Percentiles rank a stretch among this genome's conserved stretches.
These are phyloP conservation scores for Nettapus auritus DNA, from an alignment of 2,113 vertebrate species.

Conservation along the genomic window DNA sequence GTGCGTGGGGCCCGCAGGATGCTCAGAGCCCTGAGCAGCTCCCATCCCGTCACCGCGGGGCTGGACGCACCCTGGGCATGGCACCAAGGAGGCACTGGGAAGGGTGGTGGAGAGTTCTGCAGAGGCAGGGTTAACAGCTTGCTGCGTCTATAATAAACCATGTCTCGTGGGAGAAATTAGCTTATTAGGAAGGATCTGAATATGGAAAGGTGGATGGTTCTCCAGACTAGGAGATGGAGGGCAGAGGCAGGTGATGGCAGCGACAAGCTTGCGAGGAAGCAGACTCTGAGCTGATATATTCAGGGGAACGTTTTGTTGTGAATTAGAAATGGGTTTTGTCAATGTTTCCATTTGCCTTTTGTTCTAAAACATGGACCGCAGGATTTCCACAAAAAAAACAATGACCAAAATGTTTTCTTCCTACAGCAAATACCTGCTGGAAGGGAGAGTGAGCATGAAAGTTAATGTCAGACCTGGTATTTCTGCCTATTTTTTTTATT, in stretches of 20 bases:
- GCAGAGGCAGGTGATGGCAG: rapidly evolving
- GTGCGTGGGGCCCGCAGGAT: background rate
- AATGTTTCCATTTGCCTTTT: background rate
- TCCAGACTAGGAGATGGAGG: background rate
- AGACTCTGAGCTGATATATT: rapidly evolving
- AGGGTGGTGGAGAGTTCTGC: background rate
- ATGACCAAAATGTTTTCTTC: too few species aligned
- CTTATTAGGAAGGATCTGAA: rapidly evolving
- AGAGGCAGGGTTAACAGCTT: background rate
- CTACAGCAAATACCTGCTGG: rapidly evolving
- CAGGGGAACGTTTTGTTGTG: background rate
- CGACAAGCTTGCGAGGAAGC: rapidly evolving
- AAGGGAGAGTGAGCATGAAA: background rate
- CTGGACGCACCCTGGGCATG: background rate
- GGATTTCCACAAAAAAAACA: background rate
- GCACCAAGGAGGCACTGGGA: background rate
- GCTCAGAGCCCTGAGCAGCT: background rate
- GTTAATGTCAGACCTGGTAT: rapidly evolving
- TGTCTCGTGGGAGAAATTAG: rapidly evolving
- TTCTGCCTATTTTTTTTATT: background rate
- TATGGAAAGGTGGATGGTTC: rapidly evolving
- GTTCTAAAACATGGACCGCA: background rate
- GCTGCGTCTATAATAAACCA: rapidly evolving
- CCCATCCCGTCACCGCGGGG: background rate
- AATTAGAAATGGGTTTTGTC: background rate